phyloP scores from a whole-genome alignment of 35 echinoderm and acorn worm species.

The Stichopus chloronotus region DNA sequence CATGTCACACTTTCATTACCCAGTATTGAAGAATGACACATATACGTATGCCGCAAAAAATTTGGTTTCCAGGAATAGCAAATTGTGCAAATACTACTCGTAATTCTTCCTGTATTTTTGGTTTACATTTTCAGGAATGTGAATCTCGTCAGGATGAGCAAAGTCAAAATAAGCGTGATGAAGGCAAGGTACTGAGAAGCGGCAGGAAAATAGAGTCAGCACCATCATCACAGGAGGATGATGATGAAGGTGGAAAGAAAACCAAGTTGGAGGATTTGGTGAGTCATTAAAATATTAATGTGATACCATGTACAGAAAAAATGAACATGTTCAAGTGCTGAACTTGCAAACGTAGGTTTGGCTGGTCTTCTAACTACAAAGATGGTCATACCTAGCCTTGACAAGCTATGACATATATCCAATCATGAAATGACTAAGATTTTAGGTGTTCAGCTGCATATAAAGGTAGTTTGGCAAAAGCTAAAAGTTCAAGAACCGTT shows the following conservation, averaged over 20 bases:
- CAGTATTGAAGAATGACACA: too few relatives aligned
- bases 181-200: conserved; percentile 13
- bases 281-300: not conserved
- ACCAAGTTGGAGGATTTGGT: not conserved
- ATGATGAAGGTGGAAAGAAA: not conserved
- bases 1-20: too few relatives aligned
- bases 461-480: too few relatives aligned
- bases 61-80: too few relatives aligned
- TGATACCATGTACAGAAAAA: not conserved
- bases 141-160: not conserved
- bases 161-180: not conserved
- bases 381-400: not conserved
- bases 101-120: too few relatives aligned
- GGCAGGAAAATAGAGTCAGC: conserved; percentile 3
- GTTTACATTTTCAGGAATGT: not conserved
- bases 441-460: too few relatives aligned
- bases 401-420: not conserved
- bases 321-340: not conserved
- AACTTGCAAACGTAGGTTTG: conserved; percentile 1
- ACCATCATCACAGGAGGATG: conserved; percentile 11
- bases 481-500: too few relatives aligned
- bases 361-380: not conserved
- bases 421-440: not conserved
- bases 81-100: too few relatives aligned
- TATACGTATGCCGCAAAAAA: too few relatives aligned